Evolutionary conservation across 2,888 invertebrate species (phyloP), one percentile per base, ranked within the genome.

Genomic region (Scaptomyza cyrtandrae): DNA sequence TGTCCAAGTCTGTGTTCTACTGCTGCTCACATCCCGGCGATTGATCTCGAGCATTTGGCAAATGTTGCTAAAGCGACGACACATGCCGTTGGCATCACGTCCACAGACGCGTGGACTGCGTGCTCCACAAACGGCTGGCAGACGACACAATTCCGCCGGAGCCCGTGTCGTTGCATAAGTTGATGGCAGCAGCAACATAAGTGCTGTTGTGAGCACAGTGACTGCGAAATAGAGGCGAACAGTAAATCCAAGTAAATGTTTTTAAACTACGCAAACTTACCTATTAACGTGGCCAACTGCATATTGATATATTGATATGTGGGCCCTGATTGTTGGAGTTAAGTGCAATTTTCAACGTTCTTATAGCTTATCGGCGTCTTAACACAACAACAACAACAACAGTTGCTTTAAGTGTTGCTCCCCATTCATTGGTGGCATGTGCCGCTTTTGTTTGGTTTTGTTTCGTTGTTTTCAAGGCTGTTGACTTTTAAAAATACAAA

Each of bases 81-180:
- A 85, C 41, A 67, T 46, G 0, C 73, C 70, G 0, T 43, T n/a
- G 1, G 62, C 55, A 41, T 41, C 41, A 10, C 82, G 67, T 5
- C 70, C 88, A 39, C 83, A 87, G 9, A 85, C 67, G 0, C 58
- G 56, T 1, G 86, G 82, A 65, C 82, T 84, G 7, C 52, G 56
- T 16, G 37, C 14, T 1, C 31, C 29, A 14, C 84, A 84, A 0
- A 78, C 49, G 0, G 67, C 27, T 0, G 88, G 69, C 57, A 64
- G 46, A 1, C 61, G 66, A 7, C 82, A 87, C 3, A 6, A 44
- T 44, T 19, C 37, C 7, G 48, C 9, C 6, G 75, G 43, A 0
- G 19, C 16, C 13, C 0, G 50, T n/a, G 52, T 24, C 2, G 19
- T 44, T 19, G 48, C 45, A n/a, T 44, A 31, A 0, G 35, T 19